Percentiles rank a stretch among this genome's conserved stretches.
Evolutionary conservation across 2,888 invertebrate genomes (phyloP).

Genomic region (Sminthurides aquaticus): DNA sequence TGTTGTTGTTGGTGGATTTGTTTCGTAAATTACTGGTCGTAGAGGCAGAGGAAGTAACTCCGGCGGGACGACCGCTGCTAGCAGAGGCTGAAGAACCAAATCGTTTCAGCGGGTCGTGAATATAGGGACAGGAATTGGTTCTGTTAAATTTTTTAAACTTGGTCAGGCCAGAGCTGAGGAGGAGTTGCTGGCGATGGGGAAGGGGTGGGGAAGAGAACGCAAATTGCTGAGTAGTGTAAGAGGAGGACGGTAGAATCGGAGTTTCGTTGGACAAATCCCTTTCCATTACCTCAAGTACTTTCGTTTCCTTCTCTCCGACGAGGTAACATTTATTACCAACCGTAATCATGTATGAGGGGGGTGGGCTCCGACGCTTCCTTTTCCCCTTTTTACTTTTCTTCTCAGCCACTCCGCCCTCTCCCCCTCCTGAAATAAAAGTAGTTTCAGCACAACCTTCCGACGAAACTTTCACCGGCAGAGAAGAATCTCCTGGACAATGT

Average conservation of each 20-base stretch:
- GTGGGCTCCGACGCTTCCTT: background rate
- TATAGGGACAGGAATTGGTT: too few species aligned
- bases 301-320: conserved; percentile 13
- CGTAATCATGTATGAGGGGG: conserved; percentile 11
- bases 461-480: background rate
- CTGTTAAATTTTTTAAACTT: too few species aligned
- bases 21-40: background rate
- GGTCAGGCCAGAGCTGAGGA: too few species aligned
- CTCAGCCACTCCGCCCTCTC: background rate
- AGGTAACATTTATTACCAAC: conserved; percentile 19
- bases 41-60: too few species aligned
- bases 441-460: background rate
- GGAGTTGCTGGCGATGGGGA: too few species aligned
- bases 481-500: background rate
- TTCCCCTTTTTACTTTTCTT: background rate
- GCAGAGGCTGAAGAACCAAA: too few species aligned
- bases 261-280: background rate
- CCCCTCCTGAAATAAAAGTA: background rate
- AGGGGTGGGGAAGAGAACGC: too few species aligned
- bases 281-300: conserved; percentile 10
- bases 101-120: too few species aligned
- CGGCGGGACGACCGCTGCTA: too few species aligned
- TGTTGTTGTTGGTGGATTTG: background rate
- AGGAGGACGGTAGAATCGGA: too few species aligned
- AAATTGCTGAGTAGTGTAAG: too few species aligned